phyloP scores from a whole-genome alignment of 2,888 invertebrate genomes.

The Plusia festucae region DNA sequence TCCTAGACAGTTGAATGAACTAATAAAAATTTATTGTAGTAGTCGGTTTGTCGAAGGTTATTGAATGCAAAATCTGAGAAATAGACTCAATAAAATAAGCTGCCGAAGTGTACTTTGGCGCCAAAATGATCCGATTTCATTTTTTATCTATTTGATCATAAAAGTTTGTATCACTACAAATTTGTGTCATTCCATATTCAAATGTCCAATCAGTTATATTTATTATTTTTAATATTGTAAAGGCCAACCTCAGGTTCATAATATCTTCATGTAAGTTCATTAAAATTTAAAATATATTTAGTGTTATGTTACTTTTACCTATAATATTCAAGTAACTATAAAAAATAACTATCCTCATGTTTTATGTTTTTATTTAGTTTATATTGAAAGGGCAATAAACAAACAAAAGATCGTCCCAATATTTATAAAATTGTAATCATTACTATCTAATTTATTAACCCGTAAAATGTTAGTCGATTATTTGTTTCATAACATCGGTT shows the following conservation, averaged over 20 bases:
- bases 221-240: constrained; percentile 49
- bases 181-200: constrained; percentile 37
- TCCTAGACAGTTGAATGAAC: constrained; percentile 44
- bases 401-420: constrained; percentile 27
- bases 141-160: constrained; percentile 42
- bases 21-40: constrained; percentile 24
- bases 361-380: constrained; percentile 37
- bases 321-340: too few relatives aligned
- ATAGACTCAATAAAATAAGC: constrained; percentile 16
- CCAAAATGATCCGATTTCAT: constrained; percentile 36
- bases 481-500: constrained; percentile 22
- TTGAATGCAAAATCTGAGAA: constrained; percentile 36
- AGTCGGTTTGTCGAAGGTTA: constrained; percentile 24
- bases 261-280: constrained; percentile 19
- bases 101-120: constrained; percentile 25
- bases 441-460: constrained; percentile 31
- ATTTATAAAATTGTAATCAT: constrained; percentile 36
- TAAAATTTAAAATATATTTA: constrained; percentile 33
- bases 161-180: constrained; percentile 41
- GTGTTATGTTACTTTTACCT: constrained; percentile 40
- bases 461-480: constrained; percentile 23
- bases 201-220: constrained; percentile 35
- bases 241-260: constrained; percentile 25
- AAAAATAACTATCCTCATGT: constrained; percentile 30
- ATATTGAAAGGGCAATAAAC: constrained; percentile 20